Evolutionary conservation across 2,113 vertebrate species (phyloP).

Genomic region (Oreochromis spilurus): DNA sequence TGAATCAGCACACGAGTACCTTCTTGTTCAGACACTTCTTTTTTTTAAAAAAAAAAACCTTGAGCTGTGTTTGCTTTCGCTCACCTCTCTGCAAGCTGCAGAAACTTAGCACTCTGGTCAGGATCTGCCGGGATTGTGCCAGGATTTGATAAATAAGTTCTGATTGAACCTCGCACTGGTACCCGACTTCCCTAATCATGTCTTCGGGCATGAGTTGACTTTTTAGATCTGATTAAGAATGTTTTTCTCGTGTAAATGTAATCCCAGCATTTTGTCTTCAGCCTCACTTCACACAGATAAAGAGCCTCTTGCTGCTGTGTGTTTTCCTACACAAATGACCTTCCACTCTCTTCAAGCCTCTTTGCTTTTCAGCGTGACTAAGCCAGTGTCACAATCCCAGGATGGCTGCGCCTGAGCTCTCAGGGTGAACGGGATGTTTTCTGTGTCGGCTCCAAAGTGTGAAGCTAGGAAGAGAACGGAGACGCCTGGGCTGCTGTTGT

Average conservation of each 20-base stretch:
- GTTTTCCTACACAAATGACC: neutral
- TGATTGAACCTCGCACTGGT: neutral
- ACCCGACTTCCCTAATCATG: neutral
- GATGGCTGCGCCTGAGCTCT: neutral
- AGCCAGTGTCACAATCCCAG: conserved; percentile 6
- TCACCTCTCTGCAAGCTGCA: conserved; percentile 17
- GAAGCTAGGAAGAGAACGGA: conserved; percentile 42
- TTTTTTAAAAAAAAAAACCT: conserved; percentile 50
- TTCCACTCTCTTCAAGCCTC: neutral
- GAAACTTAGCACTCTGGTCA: conserved; percentile 27
- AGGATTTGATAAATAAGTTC: conserved; percentile 34
- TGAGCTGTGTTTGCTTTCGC: conserved; percentile 59
- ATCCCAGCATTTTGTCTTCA: neutral
- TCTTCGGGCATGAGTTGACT: neutral
- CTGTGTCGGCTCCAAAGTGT: conserved; percentile 31
- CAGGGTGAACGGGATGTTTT: conserved; percentile 9
- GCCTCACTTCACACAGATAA: neutral
- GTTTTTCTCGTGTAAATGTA: neutral
- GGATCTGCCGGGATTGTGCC: conserved; percentile 32
- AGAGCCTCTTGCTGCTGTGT: neutral
- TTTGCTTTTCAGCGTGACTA: neutral
- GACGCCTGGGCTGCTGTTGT: conserved; percentile 47
- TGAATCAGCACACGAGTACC: conserved; percentile 71
- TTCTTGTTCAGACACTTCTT: conserved; percentile 68
- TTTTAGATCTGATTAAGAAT: neutral